Percentiles rank a stretch among this genome's conserved stretches.
phyloP scores from a whole-genome alignment of 2,888 invertebrate genomes.

The Bembecia ichneumoniformis region DNA sequence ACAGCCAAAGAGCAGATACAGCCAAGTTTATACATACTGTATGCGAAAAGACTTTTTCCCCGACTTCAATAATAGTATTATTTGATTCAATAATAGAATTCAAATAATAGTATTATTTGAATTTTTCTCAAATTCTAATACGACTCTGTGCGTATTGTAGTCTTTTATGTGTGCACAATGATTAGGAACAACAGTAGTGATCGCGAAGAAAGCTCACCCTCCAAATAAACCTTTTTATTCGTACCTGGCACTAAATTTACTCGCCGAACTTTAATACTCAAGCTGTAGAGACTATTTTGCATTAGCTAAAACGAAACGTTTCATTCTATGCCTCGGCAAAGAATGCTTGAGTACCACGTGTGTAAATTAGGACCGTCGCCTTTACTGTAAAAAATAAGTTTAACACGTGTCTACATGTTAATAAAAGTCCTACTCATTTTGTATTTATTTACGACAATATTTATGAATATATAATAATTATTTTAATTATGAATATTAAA shows the following conservation, averaged over 20 bases:
- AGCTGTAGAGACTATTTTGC: constrained; percentile 31
- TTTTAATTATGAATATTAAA: too few species aligned
- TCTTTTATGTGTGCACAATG: constrained; percentile 41
- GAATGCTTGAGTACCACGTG: constrained; percentile 22
- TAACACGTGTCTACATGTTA: too few species aligned
- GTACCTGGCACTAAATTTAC: constrained; percentile 21
- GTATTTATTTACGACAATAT: too few species aligned
- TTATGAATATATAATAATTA: too few species aligned
- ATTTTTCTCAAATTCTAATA: constrained; percentile 14
- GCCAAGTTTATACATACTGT: too few species aligned
- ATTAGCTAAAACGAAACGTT: constrained; percentile 17
- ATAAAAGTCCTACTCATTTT: too few species aligned
- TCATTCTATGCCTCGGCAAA: constrained; percentile 19
- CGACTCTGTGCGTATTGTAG: constrained; percentile 40
- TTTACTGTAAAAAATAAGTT: constrained; percentile 7
- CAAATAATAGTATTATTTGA: not conserved
- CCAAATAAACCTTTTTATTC: constrained; percentile 42
- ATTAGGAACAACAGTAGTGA: constrained; percentile 48
- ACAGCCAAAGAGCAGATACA: too few species aligned
- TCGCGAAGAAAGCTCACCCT: constrained; percentile 63
- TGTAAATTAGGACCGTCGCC: constrained; percentile 29
- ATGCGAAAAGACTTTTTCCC: too few species aligned
- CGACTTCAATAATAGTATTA: too few species aligned
- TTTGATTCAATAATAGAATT: too few species aligned
- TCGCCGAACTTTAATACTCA: constrained; percentile 20